Evolutionary conservation across 2,888 invertebrate genomes (phyloP), one percentile per base, ranked within the genome.

Genomic region (Tipula unca): DNA sequence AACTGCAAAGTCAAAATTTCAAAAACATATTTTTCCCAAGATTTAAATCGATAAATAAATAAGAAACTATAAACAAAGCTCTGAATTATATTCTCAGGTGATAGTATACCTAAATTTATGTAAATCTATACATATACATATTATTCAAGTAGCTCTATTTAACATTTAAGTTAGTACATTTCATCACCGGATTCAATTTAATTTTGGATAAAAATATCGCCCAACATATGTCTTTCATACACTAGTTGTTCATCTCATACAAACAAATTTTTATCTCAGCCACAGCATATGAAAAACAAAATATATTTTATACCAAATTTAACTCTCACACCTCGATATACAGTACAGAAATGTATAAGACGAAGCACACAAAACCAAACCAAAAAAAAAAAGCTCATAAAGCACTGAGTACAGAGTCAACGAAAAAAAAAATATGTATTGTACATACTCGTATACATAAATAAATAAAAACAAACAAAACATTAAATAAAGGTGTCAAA

Each of bases 401-500:
- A 69, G 69, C 69, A 69, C 69, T 69, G 69, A 69, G 25, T 13
- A 48, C 48, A 48, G n/a, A 69, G 10, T 25, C 69, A 25, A 69
- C 69, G 48, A 17, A 17, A 48, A 48, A 42, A 54, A 3, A n/a
- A 17, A 13, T 69, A 69, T 25, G 3, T 48, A 48, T 6, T 0
- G 48, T 39, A 20, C 10, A 10, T 69, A 69, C 69, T 25, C 69
- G 25, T 69, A 69, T n/a, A 48, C 48, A 48, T 69, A 69, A 69
- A 69, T 69, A 69, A 69, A 69, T 69, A 69, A 25, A 69, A 69
- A 69, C 69, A 69, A 69, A 69, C 69, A 69, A 69, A 69, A 69
- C 69, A 69, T 69, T 69, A 69, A 69, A 69, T 69, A 69, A 69
- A 69, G 69, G 69, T 69, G 69, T 69, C 69, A 69, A 69, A 69